Conservation (phyloP, 1,140 invertebrate genomes). For the Bombus sylvicola region DNA sequence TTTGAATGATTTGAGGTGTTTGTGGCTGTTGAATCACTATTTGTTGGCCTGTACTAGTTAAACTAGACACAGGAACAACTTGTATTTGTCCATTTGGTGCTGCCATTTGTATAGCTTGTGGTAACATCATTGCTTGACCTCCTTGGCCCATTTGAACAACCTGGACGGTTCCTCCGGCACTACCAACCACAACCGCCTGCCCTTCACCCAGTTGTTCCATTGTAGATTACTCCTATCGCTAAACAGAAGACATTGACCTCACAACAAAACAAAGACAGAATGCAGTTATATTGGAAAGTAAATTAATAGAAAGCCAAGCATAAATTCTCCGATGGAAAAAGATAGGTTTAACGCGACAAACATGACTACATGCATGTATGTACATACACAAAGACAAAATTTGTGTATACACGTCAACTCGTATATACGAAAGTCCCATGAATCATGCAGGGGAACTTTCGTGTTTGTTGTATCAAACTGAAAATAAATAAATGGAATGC, state of each 20-base stretch:
- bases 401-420: background rate
- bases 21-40: slow-evolving; percentile 86
- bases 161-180: slow-evolving; percentile 80
- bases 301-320: background rate
- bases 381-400: background rate
- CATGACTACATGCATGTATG: background rate
- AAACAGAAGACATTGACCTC: background rate
- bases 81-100: slow-evolving; percentile 86
- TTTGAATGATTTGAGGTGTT: slow-evolving; percentile 93
- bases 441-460: background rate
- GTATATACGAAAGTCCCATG: background rate
- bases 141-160: slow-evolving; percentile 83
- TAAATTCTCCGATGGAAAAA: background rate
- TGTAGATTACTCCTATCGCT: slow-evolving; percentile 24
- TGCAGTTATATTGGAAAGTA: background rate
- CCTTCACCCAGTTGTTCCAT: slow-evolving; percentile 82
- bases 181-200: slow-evolving; percentile 81
- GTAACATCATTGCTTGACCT: slow-evolving; percentile 82
- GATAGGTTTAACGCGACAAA: background rate
- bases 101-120: slow-evolving; percentile 86
- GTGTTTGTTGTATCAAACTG: background rate
- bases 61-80: slow-evolving; percentile 85
- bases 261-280: background rate
- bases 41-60: slow-evolving; percentile 84
- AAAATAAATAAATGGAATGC: background rate